Base-by-base conservation (phyloP, 2,797 vertebrate genomes). In the Tangara arthus region DNA sequence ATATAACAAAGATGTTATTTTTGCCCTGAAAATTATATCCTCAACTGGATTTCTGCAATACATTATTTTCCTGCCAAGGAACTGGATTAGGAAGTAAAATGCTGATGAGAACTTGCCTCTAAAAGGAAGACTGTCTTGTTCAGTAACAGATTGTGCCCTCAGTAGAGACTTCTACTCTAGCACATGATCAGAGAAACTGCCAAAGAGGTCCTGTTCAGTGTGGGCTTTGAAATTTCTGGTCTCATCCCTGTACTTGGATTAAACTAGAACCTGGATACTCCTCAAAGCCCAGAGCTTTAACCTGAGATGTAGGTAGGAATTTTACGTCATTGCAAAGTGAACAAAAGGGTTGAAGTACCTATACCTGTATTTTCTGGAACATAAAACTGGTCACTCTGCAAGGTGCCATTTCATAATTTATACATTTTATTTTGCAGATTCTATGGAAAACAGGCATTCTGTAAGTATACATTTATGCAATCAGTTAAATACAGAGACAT, bases 371-470 rank as follows among this genome's bases (percentile, higher is more conserved):
- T 94, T 91, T 44, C 49, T 72, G 64, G 32, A 81, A 32, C 9
- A 14, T 12, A 47, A 66, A 63, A 47, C 18, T 30, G 19, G 49
- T 94, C 32, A 63, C 41, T 42, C 41, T 90, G 59, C 61, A 56
- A 4, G 46, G 23, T 53, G 32, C 37, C 30, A 30, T 70, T 86
- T 64, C 35, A 26, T 89, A 84, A 89, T 80, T 76, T 42, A 50
- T 90, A 44, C 32, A 1, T 94, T 97, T 97, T 97, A 65, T 97
- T 97, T 98, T 98, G 63, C 97, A 98, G 97, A 97, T 96, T 94
- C 94, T 78, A 22, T 87, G 95, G 97, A 97, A 95, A 97, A 95
- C 93, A 97, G 97, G 71, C 95, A 95, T 86, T 98, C 98, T 88
- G 97, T 98, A 97, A 98, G 97, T 98, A 97, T 37, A 22, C 4